Conservation (phyloP, 2,797 vertebrate genomes). For the Cetoscarus ocellatus region DNA sequence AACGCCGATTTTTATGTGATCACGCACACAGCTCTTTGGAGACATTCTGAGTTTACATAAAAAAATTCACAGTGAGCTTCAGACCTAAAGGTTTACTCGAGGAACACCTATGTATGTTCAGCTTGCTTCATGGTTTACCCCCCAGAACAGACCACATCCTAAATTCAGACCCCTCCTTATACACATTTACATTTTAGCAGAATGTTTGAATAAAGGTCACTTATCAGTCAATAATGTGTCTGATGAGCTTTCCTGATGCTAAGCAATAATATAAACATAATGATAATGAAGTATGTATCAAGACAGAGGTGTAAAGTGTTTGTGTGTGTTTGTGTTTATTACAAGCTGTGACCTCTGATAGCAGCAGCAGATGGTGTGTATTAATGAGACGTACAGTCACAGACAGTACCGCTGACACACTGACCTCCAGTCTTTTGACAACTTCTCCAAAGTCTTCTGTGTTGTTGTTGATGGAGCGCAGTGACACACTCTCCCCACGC, state of each 20-base stretch:
- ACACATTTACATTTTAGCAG: no score
- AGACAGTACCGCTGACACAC: slow-evolving; percentile 56
- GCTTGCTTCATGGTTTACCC: no score
- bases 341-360: slow-evolving; percentile 25
- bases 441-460: slow-evolving; percentile 96
- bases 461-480: slow-evolving; percentile 93
- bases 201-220: no score
- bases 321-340: slow-evolving; percentile 12
- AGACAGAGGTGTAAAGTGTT: not conserved
- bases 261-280: slow-evolving; percentile 2
- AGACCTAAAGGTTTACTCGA: no score
- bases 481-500: slow-evolving; percentile 93
- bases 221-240: not conserved
- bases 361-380: slow-evolving; percentile 40
- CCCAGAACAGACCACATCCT: no score
- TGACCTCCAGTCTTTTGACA: slow-evolving; percentile 96
- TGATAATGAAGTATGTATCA: slow-evolving; percentile 1
- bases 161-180: no score
- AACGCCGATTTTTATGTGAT: no score
- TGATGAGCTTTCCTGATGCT: not conserved
- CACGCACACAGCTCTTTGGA: no score
- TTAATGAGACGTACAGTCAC: slow-evolving; percentile 28
- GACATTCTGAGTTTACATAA: no score
- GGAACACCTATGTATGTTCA: no score
- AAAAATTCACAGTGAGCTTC: no score